Evolutionary conservation across 1,140 invertebrate genomes (phyloP).

Genomic region (Drosophila sturtevanti): DNA sequence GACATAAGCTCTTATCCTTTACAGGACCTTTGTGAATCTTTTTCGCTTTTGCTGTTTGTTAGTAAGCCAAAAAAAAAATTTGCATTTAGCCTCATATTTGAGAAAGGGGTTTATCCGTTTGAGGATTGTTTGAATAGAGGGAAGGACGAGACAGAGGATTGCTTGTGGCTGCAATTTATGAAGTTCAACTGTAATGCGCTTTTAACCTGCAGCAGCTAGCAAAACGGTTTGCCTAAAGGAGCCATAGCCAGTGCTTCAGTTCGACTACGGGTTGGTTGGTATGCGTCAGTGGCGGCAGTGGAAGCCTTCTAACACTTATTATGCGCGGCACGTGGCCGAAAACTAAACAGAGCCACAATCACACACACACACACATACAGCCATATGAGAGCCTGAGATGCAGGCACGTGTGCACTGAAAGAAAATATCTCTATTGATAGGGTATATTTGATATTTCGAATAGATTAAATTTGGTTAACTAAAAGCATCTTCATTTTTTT

Average conservation of each 20-base stretch:
- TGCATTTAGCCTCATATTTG: conserved; percentile 50
- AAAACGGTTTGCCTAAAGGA: conserved; percentile 2
- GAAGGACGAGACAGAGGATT: conserved; percentile 24
- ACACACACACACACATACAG: conserved; percentile 46
- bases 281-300: conserved; percentile 31
- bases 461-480: neutral
- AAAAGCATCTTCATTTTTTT: neutral
- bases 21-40: conserved; percentile 31
- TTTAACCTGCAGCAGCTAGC: conserved; percentile 66
- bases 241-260: conserved; percentile 3
- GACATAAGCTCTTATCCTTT: conserved; percentile 39
- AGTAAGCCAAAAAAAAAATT: conserved; percentile 52
- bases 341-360: conserved; percentile 65
- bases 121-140: conserved; percentile 42
- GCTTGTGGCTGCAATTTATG: conserved; percentile 64
- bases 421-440: neutral
- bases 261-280: conserved; percentile 43
- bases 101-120: neutral
- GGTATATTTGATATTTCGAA: neutral
- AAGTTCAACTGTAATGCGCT: conserved; percentile 77
- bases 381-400: neutral
- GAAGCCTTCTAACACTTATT: conserved; percentile 53
- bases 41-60: conserved; percentile 22
- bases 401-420: neutral
- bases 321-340: conserved; percentile 66